phyloP scores from a whole-genome alignment of 2,888 invertebrate genomes.

The Carpatolechia fugitivella region DNA sequence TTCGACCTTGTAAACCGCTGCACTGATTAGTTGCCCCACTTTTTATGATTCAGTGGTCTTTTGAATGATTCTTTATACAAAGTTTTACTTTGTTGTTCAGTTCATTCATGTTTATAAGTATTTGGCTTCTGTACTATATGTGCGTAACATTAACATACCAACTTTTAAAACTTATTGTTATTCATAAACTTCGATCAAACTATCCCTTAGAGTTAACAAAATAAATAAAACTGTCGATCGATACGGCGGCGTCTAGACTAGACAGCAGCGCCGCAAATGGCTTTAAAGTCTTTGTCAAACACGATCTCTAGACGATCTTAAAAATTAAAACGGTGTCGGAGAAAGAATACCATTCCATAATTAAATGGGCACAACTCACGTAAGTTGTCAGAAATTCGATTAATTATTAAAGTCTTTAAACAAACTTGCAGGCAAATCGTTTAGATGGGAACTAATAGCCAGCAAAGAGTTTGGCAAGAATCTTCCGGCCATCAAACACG shows the following conservation, averaged over 20 bases:
- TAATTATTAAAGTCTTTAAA: conserved; percentile 7
- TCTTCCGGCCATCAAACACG: conserved; percentile 75
- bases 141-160: no score
- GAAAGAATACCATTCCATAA: neutral
- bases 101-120: neutral
- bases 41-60: conserved; percentile 9
- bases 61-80: no score
- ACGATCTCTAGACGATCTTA: neutral
- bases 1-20: conserved; percentile 64
- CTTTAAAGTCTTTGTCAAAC: conserved; percentile 8
- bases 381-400: conserved; percentile 1
- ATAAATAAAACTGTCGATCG: conserved; percentile 11
- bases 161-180: neutral
- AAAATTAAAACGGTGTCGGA: conserved; percentile 1
- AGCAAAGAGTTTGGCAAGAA: conserved; percentile 72
- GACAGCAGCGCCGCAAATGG: conserved; percentile 6
- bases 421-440: conserved; percentile 28
- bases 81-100: neutral
- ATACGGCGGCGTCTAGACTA: conserved; percentile 9
- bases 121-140: neutral
- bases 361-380: neutral
- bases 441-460: conserved; percentile 62
- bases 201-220: conserved; percentile 5
- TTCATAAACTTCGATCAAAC: neutral
- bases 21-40: conserved; percentile 17